These are phyloP conservation scores for Ophion obscuratus DNA, from an alignment of 2,888 invertebrate genomes.

Conservation along the genomic window DNA sequence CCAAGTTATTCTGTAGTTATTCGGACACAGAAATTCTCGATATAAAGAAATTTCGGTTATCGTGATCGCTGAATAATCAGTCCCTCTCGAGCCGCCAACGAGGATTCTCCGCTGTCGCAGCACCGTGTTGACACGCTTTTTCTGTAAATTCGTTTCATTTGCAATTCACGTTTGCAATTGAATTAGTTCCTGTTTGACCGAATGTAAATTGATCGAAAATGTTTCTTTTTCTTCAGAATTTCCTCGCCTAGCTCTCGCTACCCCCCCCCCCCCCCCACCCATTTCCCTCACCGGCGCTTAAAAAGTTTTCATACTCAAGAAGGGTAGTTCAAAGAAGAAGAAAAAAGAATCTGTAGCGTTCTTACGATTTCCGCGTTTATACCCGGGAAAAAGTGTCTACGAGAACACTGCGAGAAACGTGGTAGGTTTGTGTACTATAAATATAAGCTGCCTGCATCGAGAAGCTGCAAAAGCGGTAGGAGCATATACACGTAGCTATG, in stretches of 20 bases:
- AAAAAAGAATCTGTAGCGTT: constrained; percentile 29
- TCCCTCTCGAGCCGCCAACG: too few species aligned
- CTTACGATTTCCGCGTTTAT: constrained; percentile 47
- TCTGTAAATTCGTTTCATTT: too few species aligned
- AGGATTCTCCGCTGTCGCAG: not conserved
- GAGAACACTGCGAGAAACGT: constrained; percentile 51
- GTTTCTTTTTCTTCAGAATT: not conserved
- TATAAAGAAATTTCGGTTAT: too few species aligned
- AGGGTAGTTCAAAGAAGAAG: not conserved
- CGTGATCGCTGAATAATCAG: too few species aligned
- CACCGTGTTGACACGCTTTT: too few species aligned
- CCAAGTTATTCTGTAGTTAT: too few species aligned
- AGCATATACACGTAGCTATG: constrained; percentile 25
- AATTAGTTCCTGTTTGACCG: not conserved
- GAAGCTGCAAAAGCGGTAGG: constrained; percentile 36
- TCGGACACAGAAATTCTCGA: too few species aligned
- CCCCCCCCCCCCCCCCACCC: too few species aligned
- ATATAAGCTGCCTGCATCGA: constrained; percentile 24
- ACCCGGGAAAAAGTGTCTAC: constrained; percentile 34
- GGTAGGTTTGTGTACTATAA: constrained; percentile 35
- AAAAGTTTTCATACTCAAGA: not conserved
- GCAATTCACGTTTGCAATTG: not conserved
- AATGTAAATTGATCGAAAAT: constrained; percentile 35
- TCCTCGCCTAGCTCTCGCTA: not conserved
- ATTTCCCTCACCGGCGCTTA: not conserved